A percentile compares a stretch with the other conserved stretches of the same genome.
Evolutionary conservation across 1,140 invertebrate species (phyloP).

Genomic region (Pseudachorutes palmiensis): DNA sequence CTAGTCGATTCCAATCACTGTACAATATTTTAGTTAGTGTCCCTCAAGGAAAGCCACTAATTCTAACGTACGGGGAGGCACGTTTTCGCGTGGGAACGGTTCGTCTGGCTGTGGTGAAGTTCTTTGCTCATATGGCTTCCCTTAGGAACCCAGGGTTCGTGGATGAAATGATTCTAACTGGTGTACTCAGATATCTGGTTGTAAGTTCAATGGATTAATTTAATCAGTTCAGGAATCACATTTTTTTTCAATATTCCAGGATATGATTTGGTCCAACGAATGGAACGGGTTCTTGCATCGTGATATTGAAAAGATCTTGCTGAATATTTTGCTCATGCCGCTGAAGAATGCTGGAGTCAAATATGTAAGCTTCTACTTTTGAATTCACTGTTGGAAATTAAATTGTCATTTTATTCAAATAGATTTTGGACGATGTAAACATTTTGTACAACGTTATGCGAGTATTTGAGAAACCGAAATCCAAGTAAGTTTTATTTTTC

Average conservation of each 20-base stretch:
- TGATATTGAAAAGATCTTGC: conserved; percentile 10
- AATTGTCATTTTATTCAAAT: not conserved
- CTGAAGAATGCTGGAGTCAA: conserved; percentile 7
- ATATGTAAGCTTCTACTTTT: conserved; percentile 1
- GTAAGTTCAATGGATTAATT: conserved; percentile 11
- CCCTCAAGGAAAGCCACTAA: conserved; percentile 3
- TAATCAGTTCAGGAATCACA: not conserved
- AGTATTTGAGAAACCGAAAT: not conserved
- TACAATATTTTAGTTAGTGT: not conserved
- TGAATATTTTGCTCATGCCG: conserved; percentile 4
- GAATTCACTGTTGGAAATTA: not conserved
- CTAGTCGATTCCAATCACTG: conserved; percentile 7
- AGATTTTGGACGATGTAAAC: conserved; percentile 7
- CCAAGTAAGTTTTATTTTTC: conserved; percentile 1
- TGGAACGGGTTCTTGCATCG: conserved; percentile 11
- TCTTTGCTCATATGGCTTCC: conserved; percentile 23
- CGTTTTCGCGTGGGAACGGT: conserved; percentile 8
- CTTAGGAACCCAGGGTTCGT: conserved; percentile 13
- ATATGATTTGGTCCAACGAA: conserved; percentile 8
- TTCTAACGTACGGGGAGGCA: conserved; percentile 14
- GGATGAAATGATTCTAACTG: conserved; percentile 15
- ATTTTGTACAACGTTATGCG: conserved; percentile 5
- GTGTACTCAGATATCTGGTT: conserved; percentile 15
- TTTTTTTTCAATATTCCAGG: conserved; percentile 1
- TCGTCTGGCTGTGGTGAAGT: conserved; percentile 20